Conservation (phyloP, 2,888 invertebrate species). For the Aromia moschata region DNA sequence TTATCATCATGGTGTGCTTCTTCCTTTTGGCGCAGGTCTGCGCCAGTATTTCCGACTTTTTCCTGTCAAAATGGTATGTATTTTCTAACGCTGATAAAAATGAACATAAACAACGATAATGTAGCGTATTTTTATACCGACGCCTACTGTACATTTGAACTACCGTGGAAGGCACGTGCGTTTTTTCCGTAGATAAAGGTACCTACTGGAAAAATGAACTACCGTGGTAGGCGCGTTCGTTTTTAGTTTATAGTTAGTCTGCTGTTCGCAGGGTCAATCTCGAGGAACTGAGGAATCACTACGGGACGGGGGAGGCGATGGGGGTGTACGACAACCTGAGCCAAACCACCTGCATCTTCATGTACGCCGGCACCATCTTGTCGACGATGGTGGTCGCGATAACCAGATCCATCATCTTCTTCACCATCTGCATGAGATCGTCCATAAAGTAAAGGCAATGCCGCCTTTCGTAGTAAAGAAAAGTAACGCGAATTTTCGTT, state of each 20-base stretch:
- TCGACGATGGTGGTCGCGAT: constrained; percentile 61
- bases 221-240: too few species aligned
- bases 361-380: constrained; percentile 61
- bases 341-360: constrained; percentile 56
- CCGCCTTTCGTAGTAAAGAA: too few species aligned
- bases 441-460: constrained; percentile 64
- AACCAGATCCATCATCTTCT: constrained; percentile 65
- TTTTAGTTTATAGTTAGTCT: too few species aligned
- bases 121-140: too few species aligned
- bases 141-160: too few species aligned
- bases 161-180: too few species aligned
- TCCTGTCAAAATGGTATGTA: constrained; percentile 54
- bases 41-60: constrained; percentile 59
- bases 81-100: too few species aligned
- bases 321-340: constrained; percentile 42
- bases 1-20: constrained; percentile 64
- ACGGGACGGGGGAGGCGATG: constrained; percentile 32
- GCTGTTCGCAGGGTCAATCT: constrained; percentile 50
- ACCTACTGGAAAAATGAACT: too few species aligned
- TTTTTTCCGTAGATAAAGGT: too few species aligned
- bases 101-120: too few species aligned
- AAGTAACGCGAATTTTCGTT: too few species aligned
- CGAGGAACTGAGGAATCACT: constrained; percentile 44
- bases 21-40: constrained; percentile 66
- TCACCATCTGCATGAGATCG: constrained; percentile 71